Percentiles rank a stretch among this genome's conserved stretches.
phyloP scores from a whole-genome alignment of 2,888 invertebrate species.

The Coleophora deauratella region DNA sequence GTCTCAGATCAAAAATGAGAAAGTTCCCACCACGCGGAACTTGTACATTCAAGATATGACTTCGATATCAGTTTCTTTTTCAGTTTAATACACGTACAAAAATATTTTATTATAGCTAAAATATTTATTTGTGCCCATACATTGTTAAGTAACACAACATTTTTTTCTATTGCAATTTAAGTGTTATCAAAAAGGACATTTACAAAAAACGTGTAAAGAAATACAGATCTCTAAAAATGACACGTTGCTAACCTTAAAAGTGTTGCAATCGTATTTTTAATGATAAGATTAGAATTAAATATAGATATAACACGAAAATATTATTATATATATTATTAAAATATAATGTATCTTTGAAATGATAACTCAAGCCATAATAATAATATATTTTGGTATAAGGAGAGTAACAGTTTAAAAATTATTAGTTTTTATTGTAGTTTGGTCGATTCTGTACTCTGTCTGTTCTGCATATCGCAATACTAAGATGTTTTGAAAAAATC shows the following conservation, averaged over 20 bases:
- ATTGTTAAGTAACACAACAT: too few species aligned
- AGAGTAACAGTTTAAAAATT: slow-evolving; percentile 45
- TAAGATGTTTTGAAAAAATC: too few species aligned
- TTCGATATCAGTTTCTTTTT: too few species aligned
- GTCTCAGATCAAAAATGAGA: too few species aligned
- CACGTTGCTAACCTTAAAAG: slow-evolving; percentile 59
- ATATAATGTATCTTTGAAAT: slow-evolving; percentile 61
- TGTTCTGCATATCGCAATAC: too few species aligned
- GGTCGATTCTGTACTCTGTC: not conserved
- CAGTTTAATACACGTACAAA: too few species aligned
- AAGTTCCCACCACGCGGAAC: too few species aligned
- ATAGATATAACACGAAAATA: slow-evolving; percentile 50
- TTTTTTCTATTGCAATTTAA: too few species aligned
- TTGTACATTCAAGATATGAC: too few species aligned
- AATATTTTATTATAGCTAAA: too few species aligned
- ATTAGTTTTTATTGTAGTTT: slow-evolving; percentile 43
- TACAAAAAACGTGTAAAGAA: slow-evolving; percentile 20
- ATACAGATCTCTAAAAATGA: slow-evolving; percentile 60
- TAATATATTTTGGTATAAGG: slow-evolving; percentile 74
- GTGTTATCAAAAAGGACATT: slow-evolving; percentile 37
- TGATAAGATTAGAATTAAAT: slow-evolving; percentile 57
- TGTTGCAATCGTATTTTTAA: slow-evolving; percentile 59
- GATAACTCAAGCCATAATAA: slow-evolving; percentile 71
- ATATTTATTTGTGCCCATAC: too few species aligned
- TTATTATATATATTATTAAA: slow-evolving; percentile 34